These are phyloP conservation scores for Ophthalmolycus amberensis DNA, from an alignment of 2,113 vertebrate species.

Conservation along the genomic window DNA sequence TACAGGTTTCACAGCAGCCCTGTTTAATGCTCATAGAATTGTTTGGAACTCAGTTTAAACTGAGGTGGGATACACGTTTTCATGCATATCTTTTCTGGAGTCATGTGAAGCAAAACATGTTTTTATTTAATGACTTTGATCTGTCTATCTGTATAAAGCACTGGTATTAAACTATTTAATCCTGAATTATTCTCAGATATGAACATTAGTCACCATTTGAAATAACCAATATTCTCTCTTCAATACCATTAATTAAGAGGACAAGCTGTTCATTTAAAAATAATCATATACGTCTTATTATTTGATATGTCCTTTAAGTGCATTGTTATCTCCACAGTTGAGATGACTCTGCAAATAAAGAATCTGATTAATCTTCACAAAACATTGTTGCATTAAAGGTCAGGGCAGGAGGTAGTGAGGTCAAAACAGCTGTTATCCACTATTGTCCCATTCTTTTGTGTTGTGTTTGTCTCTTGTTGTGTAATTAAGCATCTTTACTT, in stretches of 20 bases:
- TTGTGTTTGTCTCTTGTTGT: not conserved
- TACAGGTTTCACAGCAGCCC: conserved; percentile 33
- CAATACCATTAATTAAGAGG: not conserved
- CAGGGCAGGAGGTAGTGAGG: not conserved
- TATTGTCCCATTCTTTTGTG: not conserved
- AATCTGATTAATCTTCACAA: not conserved
- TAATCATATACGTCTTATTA: not conserved
- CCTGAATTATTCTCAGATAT: not conserved
- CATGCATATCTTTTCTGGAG: conserved; percentile 24
- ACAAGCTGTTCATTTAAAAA: not conserved
- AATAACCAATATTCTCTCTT: not conserved
- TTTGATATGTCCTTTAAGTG: not conserved
- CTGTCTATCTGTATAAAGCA: conserved; percentile 48
- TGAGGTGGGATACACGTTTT: not conserved
- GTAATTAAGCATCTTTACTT: not conserved
- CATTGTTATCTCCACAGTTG: not conserved
- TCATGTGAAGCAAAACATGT: conserved; percentile 50
- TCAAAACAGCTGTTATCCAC: not conserved
- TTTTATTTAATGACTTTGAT: conserved; percentile 68
- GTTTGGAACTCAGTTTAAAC: conserved; percentile 33
- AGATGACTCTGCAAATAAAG: not conserved
- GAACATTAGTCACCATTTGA: not conserved
- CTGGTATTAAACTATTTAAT: not conserved
- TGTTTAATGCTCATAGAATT: conserved; percentile 30
- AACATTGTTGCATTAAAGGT: not conserved